Evolutionary conservation across 2,113 vertebrate genomes (phyloP).

Genomic region (Pangasianodon hypophthalmus): DNA sequence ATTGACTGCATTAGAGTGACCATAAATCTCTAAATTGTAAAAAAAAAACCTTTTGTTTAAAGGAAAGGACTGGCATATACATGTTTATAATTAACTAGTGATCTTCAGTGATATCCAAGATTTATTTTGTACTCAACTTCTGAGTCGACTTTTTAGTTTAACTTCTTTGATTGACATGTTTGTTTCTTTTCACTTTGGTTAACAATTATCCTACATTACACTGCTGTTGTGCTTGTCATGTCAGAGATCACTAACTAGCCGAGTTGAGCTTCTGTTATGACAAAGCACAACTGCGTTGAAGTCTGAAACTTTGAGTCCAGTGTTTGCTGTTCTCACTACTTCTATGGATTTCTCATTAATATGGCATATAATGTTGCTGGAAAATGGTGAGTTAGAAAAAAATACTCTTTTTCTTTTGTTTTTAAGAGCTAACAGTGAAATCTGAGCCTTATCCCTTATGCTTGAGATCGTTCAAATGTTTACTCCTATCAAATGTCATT

Average conservation of each 20-base stretch:
- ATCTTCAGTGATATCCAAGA: not conserved
- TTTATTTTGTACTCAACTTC: not conserved
- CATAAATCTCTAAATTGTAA: not conserved
- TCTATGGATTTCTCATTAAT: not conserved
- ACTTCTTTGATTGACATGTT: not conserved
- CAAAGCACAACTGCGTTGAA: not conserved
- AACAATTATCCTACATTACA: not conserved
- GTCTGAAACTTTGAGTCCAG: not conserved
- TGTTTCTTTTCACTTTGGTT: not conserved
- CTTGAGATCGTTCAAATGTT: not conserved
- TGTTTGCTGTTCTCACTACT: not conserved
- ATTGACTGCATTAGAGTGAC: not conserved
- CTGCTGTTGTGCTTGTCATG: not conserved
- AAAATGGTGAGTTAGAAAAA: not conserved
- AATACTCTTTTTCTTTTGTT: not conserved
- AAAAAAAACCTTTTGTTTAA: not conserved
- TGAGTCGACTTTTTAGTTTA: not conserved
- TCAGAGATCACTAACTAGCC: not conserved
- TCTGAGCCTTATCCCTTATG: not conserved
- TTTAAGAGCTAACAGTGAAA: not conserved
- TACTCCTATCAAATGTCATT: not conserved
- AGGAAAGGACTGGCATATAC: not conserved
- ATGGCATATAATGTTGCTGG: not conserved
- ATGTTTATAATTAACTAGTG: not conserved
- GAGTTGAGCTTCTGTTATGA: not conserved